Conservation (phyloP, 92 coral and sea anemone species). For the Palythoa heliodiscus region DNA sequence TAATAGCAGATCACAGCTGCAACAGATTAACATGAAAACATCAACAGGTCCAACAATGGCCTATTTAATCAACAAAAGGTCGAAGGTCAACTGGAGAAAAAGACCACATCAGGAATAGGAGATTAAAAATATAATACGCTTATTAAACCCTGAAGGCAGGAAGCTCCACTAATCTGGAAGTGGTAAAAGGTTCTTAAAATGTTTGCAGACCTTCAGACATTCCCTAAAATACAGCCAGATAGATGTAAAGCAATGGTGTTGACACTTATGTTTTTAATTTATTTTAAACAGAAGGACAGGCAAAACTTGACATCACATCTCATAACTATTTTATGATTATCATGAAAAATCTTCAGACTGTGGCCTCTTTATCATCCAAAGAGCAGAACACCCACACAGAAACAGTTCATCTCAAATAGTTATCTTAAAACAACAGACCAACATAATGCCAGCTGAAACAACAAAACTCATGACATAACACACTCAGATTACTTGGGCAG, state of each 20-base stretch:
- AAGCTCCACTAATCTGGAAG: slow-evolving; percentile 27
- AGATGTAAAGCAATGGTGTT: background rate
- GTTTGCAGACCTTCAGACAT: background rate
- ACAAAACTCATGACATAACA: background rate
- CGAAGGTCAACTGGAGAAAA: slow-evolving; percentile 12
- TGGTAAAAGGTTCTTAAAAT: slow-evolving; percentile 25
- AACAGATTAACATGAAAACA: background rate
- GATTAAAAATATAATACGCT: slow-evolving; percentile 14
- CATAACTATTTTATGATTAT: background rate
- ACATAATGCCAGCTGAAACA: slow-evolving; percentile 9
- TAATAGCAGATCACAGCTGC: background rate
- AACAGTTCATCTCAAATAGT: background rate
- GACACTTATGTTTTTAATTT: slow-evolving; percentile 11
- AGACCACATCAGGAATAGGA: background rate
- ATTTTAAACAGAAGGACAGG: background rate
- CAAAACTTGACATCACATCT: background rate
- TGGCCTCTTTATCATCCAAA: background rate
- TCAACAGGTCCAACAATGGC: slow-evolving; percentile 30
- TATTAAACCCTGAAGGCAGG: slow-evolving; percentile 24
- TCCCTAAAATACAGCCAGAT: background rate
- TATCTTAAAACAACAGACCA: slow-evolving; percentile 26
- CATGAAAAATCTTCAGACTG: background rate
- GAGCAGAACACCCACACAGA: slow-evolving; percentile 17
- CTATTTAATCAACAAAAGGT: slow-evolving; percentile 36
- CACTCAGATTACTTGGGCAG: background rate